These are phyloP conservation scores for Crotalus tigris DNA, from an alignment of 2,113 vertebrate species.

Conservation along the genomic window DNA sequence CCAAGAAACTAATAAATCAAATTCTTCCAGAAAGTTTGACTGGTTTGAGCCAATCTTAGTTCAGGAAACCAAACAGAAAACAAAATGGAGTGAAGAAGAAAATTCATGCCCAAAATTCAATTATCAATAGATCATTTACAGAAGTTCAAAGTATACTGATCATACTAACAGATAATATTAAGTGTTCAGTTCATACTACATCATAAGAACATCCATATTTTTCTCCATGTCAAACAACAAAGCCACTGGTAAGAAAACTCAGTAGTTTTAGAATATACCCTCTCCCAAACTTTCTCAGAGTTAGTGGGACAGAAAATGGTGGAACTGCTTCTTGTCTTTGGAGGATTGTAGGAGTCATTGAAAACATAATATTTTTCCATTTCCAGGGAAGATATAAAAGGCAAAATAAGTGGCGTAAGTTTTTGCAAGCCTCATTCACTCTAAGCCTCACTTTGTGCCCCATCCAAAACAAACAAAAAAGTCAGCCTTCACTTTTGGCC, in stretches of 20 bases:
- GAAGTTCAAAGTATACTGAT: neutral
- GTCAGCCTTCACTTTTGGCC: neutral
- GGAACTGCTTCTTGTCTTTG: neutral
- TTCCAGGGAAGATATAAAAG: neutral
- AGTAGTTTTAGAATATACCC: too few relatives aligned
- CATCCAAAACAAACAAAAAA: neutral
- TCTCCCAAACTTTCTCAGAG: too few relatives aligned
- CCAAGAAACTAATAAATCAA: neutral
- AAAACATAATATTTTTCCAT: neutral
- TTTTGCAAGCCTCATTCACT: neutral
- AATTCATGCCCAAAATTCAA: neutral
- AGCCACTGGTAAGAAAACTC: too few relatives aligned
- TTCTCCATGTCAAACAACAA: too few relatives aligned
- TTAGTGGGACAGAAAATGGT: too few relatives aligned
- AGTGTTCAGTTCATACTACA: neutral
- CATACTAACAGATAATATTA: neutral
- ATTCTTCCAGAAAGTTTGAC: neutral
- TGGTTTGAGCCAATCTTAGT: neutral
- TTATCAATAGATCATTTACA: neutral
- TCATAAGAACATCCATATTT: neutral
- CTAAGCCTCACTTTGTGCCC: neutral
- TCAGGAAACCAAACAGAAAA: neutral
- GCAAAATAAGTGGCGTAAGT: neutral
- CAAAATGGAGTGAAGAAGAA: neutral
- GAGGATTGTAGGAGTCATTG: neutral